Base-by-base conservation (phyloP, 2,888 invertebrate genomes). In the Campoplex capitator region DNA sequence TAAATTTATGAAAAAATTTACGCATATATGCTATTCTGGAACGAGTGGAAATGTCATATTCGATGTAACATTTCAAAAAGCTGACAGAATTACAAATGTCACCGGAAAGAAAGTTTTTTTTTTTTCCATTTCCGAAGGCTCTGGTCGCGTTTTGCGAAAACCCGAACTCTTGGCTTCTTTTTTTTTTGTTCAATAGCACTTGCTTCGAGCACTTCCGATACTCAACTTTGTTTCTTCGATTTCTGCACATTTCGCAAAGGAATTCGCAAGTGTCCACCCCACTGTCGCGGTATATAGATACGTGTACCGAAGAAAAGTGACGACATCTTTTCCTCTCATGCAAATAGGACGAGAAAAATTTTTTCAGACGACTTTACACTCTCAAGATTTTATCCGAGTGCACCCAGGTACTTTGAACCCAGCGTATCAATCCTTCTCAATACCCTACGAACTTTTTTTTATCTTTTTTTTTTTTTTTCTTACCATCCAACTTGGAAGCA, bases 361-460 rank as follows among this genome's bases (percentile, higher is more conserved):
- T 51, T 75, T 75, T 58, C 38, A 81, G 56, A 62, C 75, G 70
- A 62, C 75, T 84, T 58, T 79, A 70, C n/a, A 68, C 38, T n/a
- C 48, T 32, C 45, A 28, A 48, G 35, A 42, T 70, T 48, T 38
- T 13, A 54, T 80, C 51, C 80, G 76, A 76, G 75, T 80, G 75
- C 80, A 45, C 16, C 32, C 51, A 71, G 51, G 71, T 35, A 71
- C 71, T 71, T 51, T 48, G 51, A 35, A 35, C 71, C 11, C n/a
- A 16, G 18, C 9, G 51, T 71, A 71, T 71, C 51, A 32, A 62
- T 62, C 32, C 32, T 62, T 32, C 62, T 32, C 62, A 16, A 32
- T 71, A 51, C 9, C 3, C 18, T 16, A 51, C 32, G 32, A 32
- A 11, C 9, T 16, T n/a, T 16, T 62, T 32, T 62, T 62, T n/a